phyloP scores from a whole-genome alignment of 2,113 vertebrate species.

The Trichomycterus rosablanca region DNA sequence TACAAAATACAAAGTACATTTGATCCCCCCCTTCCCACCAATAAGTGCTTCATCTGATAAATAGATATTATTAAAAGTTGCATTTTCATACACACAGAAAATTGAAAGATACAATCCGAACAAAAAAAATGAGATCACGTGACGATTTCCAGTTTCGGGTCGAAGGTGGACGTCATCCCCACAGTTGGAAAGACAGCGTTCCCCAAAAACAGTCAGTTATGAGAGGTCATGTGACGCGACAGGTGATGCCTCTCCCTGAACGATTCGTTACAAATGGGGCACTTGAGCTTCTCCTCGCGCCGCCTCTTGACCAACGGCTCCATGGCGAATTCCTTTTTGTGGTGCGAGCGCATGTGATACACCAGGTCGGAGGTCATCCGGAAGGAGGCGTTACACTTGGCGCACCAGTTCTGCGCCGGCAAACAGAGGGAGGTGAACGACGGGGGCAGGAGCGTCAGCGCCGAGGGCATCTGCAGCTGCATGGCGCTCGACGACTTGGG shows the following conservation, averaged over 20 bases:
- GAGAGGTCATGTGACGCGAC: constrained; percentile 97
- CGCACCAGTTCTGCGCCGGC: constrained; percentile 97
- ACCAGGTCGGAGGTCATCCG: constrained; percentile 98
- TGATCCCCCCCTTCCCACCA: constrained; percentile 77
- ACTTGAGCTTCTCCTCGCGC: constrained; percentile 96
- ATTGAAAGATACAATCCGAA: constrained; percentile 51
- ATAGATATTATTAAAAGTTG: constrained; percentile 87
- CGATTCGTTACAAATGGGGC: constrained; percentile 95
- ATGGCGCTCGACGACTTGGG: constrained; percentile 85
- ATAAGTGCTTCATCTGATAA: constrained; percentile 93
- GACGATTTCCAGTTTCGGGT: too few species aligned
- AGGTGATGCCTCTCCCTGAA: constrained; percentile 96
- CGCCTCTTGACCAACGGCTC: constrained; percentile 90
- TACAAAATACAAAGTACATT: constrained; percentile 97
- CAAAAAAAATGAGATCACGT: too few species aligned
- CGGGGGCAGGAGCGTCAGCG: constrained; percentile 88
- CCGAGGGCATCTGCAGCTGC: constrained; percentile 89
- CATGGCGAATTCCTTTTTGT: constrained; percentile 94
- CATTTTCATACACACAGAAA: constrained; percentile 89
- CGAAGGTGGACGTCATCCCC: constrained; percentile 28
- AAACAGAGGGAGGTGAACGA: constrained; percentile 95
- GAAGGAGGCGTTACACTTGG: constrained; percentile 97
- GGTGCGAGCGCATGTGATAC: constrained; percentile 97
- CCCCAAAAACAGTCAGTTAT: constrained; percentile 75
- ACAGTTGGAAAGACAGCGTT: constrained; percentile 10